These are phyloP conservation scores for Neotoxoptera formosana DNA, from an alignment of 1,140 invertebrate genomes.

Conservation along the genomic window DNA sequence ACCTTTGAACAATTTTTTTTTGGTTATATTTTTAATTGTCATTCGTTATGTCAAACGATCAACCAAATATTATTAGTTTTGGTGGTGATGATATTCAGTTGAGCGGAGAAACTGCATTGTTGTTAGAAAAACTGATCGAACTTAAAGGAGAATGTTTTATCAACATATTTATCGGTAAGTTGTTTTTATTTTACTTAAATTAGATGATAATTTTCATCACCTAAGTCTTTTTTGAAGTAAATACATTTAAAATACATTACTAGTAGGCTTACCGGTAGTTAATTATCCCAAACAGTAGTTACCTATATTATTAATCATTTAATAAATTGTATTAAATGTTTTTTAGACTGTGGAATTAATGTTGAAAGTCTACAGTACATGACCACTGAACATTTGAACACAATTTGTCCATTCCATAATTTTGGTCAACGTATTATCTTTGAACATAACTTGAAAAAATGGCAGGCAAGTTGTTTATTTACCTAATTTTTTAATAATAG, in stretches of 20 bases:
- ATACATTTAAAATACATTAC: too few relatives aligned
- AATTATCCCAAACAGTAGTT: too few relatives aligned
- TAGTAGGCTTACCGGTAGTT: too few relatives aligned
- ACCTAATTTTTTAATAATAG: too few relatives aligned
- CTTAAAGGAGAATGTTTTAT: not conserved
- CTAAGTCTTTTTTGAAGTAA: not conserved
- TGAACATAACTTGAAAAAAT: slow-evolving; percentile 8
- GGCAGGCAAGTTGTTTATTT: not conserved
- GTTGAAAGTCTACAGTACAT: not conserved
- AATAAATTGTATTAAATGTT: not conserved
- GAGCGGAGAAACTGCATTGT: not conserved
- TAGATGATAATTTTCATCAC: not conserved
- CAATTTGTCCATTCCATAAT: not conserved
- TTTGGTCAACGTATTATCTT: not conserved
- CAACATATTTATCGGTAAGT: slow-evolving; percentile 3
- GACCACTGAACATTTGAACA: not conserved
- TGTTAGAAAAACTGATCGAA: not conserved
- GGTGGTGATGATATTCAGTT: not conserved
- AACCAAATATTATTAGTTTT: too few relatives aligned
- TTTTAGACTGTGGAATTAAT: not conserved
- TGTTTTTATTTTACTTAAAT: not conserved
- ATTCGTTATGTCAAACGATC: too few relatives aligned
- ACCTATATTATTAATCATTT: not conserved
- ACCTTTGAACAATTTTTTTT: too few relatives aligned
- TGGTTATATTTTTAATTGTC: too few relatives aligned